These are phyloP conservation scores for Drosophila macrospina DNA, from an alignment of 2,888 invertebrate species.

Conservation along the genomic window DNA sequence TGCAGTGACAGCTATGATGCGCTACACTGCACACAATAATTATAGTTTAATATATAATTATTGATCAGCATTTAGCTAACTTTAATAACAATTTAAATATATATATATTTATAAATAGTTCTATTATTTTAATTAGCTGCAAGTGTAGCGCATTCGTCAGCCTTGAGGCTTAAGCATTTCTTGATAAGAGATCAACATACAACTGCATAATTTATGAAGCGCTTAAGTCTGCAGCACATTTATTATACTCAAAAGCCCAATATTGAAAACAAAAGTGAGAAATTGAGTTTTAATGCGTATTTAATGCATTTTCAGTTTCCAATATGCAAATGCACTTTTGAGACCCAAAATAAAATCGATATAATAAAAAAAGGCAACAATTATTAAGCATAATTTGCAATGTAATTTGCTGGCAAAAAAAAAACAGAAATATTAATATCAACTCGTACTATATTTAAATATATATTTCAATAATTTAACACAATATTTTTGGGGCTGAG, in stretches of 20 bases:
- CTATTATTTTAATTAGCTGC: no score
- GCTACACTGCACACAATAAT: not conserved
- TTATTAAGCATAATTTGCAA: slow-evolving; percentile 55
- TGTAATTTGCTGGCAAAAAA: slow-evolving; percentile 29
- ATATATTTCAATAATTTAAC: slow-evolving; percentile 31
- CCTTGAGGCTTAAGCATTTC: not conserved
- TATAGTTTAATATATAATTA: not conserved
- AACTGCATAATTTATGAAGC: slow-evolving; percentile 15
- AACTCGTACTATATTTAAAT: slow-evolving; percentile 16
- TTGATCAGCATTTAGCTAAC: no score
- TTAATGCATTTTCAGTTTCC: slow-evolving; percentile 49
- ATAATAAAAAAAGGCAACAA: slow-evolving; percentile 8
- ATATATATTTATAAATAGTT: no score
- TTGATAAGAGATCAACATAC: slow-evolving; percentile 7
- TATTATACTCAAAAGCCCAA: slow-evolving; percentile 23
- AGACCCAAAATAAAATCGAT: slow-evolving; percentile 24
- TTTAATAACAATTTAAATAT: no score
- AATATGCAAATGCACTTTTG: slow-evolving; percentile 73
- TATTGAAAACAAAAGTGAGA: slow-evolving; percentile 49
- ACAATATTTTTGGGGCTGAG: slow-evolving; percentile 14
- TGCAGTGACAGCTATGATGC: not conserved
- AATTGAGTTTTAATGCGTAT: slow-evolving; percentile 41
- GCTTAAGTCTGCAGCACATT: slow-evolving; percentile 6
- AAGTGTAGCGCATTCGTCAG: not conserved
- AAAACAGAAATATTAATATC: slow-evolving; percentile 5